Evolutionary conservation across 2,888 invertebrate species (phyloP).

Genomic region (Limnephilus marmoratus): DNA sequence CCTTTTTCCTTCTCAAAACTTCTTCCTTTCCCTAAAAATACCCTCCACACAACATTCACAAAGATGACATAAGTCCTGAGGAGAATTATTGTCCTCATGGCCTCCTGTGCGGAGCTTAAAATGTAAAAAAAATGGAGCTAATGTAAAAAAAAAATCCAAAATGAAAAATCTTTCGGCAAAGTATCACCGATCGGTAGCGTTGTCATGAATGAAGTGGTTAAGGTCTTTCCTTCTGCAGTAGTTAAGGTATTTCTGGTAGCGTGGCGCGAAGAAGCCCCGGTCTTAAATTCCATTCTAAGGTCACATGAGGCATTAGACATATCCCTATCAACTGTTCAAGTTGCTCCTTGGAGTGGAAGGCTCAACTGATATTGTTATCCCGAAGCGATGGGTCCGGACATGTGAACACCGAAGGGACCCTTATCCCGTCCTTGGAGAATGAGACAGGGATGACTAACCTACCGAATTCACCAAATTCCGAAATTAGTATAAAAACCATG

Average conservation of each 20-base stretch:
- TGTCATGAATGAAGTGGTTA: background rate
- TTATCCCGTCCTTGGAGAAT: background rate
- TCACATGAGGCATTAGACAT: slow-evolving; percentile 58
- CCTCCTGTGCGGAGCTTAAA: too few species aligned
- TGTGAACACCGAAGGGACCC: slow-evolving; percentile 42
- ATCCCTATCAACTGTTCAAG: slow-evolving; percentile 62
- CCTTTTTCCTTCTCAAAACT: too few species aligned
- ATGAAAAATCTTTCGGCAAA: background rate
- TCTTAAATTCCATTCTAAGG: slow-evolving; percentile 48
- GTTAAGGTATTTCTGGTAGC: background rate
- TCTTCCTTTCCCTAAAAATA: too few species aligned
- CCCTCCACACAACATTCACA: too few species aligned
- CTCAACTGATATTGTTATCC: slow-evolving; percentile 61
- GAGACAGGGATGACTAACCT: background rate
- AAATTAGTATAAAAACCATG: too few species aligned
- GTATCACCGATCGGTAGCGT: background rate
- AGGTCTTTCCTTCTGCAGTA: background rate
- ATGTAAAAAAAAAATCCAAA: background rate
- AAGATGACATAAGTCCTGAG: too few species aligned
- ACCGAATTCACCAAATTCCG: background rate
- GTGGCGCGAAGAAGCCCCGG: slow-evolving; percentile 13
- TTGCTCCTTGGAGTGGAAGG: slow-evolving; percentile 58
- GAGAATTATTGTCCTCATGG: too few species aligned
- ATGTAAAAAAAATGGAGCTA: background rate
- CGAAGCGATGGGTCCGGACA: slow-evolving; percentile 44